A percentile compares a stretch with the other conserved stretches of the same genome.
phyloP scores from a whole-genome alignment of 2,888 invertebrate genomes.

The Syritta pipiens region DNA sequence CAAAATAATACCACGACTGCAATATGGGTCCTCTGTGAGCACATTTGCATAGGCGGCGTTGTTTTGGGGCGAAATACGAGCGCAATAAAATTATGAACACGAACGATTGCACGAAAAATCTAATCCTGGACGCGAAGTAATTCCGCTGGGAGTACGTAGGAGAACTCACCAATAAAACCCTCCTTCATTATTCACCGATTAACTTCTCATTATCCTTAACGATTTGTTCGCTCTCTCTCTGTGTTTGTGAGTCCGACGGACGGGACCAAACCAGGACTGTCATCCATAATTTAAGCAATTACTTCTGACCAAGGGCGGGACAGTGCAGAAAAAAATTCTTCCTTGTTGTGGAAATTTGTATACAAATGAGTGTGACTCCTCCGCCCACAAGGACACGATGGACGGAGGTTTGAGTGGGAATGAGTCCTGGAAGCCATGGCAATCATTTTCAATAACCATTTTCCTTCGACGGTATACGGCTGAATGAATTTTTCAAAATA shows the following conservation, averaged over 20 bases:
- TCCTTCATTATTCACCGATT: constrained; percentile 57
- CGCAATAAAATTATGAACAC: background rate
- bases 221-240: constrained; percentile 22
- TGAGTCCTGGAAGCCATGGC: constrained; percentile 1
- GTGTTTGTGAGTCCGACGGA: background rate
- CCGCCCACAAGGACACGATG: too few relatives aligned
- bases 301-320: background rate
- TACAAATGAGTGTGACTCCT: too few relatives aligned
- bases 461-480: constrained; percentile 6
- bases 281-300: constrained; percentile 32
- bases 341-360: too few relatives aligned
- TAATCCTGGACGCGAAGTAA: too few relatives aligned
- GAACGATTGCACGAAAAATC: background rate
- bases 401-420: background rate
- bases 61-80: background rate
- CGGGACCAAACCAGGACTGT: background rate
- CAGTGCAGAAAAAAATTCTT: too few relatives aligned
- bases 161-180: constrained; percentile 28
- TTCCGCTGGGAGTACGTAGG: constrained; percentile 5
- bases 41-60: background rate
- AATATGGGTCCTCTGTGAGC: background rate
- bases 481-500: constrained; percentile 2
- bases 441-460: constrained; percentile 35
- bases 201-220: constrained; percentile 49
- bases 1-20: too few relatives aligned